A percentile compares a stretch with the other conserved stretches of the same genome.
Evolutionary conservation across 2,888 invertebrate genomes (phyloP).

Genomic region (Athalia rosae): DNA sequence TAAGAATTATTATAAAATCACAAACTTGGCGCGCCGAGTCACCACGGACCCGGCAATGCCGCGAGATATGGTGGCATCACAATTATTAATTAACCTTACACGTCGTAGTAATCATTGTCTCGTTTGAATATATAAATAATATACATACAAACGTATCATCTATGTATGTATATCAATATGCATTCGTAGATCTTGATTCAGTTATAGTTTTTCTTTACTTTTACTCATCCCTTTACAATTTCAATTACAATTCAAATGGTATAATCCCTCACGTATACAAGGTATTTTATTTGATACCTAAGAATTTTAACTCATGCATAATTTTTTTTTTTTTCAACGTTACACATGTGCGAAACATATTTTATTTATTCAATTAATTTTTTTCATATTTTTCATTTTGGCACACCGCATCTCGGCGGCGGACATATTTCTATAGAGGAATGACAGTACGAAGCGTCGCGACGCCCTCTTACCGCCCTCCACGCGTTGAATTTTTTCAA

Average conservation of each 20-base stretch:
- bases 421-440: conserved; percentile 21
- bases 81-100: conserved; percentile 72
- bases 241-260: no score
- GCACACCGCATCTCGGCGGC: not conserved
- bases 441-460: conserved; percentile 38
- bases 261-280: no score
- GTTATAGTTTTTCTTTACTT: no score
- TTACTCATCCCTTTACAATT: no score
- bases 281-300: no score
- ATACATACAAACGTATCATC: not conserved
- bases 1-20: conserved; percentile 73
- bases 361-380: not conserved
- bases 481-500: not conserved
- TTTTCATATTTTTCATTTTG: not conserved
- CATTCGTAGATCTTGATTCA: not conserved
- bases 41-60: conserved; percentile 74
- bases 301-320: not conserved
- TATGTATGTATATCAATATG: conserved; percentile 11
- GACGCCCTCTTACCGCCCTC: conserved; percentile 6
- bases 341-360: not conserved
- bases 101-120: conserved; percentile 33
- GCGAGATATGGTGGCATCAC: conserved; percentile 89
- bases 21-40: conserved; percentile 73
- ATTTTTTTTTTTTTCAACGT: not conserved
- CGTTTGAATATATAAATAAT: not conserved